Conservation (phyloP, 2,797 vertebrate genomes). For the Sebastes flavidus region DNA sequence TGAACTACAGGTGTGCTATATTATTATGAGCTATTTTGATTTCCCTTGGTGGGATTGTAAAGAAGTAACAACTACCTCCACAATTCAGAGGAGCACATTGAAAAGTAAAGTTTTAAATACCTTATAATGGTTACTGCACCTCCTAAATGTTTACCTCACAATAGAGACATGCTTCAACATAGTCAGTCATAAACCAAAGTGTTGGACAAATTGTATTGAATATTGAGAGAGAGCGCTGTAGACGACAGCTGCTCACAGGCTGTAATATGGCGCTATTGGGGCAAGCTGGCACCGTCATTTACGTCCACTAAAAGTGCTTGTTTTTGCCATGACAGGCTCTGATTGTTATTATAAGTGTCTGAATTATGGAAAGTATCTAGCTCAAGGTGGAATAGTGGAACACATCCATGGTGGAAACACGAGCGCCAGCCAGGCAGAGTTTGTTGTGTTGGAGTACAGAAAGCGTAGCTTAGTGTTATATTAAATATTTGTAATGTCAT, state of each 20-base stretch:
- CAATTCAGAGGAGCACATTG: background rate
- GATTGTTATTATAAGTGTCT: background rate
- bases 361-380: background rate
- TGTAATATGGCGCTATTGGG: background rate
- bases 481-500: background rate
- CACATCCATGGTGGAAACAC: background rate
- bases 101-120: background rate
- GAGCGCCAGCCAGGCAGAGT: accelerated
- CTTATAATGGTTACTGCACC: background rate
- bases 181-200: background rate
- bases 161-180: background rate
- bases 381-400: background rate
- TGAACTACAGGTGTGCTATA: slow-evolving; percentile 1
- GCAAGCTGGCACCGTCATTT: background rate
- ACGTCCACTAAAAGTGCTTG: accelerated
- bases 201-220: background rate
- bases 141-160: background rate
- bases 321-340: background rate
- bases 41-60: background rate
- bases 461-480: background rate
- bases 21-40: background rate
- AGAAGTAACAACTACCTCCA: background rate
- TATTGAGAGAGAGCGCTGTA: background rate
- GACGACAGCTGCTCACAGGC: background rate
- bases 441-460: background rate